Conservation (phyloP, 2,797 vertebrate species). For the Phyllotis vaccarum region DNA sequence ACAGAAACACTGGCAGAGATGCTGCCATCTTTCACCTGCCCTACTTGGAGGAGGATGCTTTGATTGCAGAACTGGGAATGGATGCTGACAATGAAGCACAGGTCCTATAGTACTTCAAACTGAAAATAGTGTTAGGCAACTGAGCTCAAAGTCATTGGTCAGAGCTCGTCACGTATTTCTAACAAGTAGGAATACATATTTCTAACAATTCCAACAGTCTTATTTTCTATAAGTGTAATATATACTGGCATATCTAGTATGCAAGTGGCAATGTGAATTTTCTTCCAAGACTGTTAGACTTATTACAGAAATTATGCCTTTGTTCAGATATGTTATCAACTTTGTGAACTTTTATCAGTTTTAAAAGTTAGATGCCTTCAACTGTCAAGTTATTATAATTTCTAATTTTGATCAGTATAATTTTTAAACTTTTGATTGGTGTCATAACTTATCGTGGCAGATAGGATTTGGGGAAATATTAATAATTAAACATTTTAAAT, state of each 20-base stretch:
- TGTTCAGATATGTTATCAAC: slow-evolving; percentile 71
- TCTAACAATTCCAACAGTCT: neutral
- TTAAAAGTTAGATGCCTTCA: slow-evolving; percentile 79
- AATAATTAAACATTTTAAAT: slow-evolving; percentile 85
- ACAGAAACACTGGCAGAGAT: neutral
- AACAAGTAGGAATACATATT: neutral
- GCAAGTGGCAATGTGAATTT: neutral
- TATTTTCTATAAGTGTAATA: neutral
- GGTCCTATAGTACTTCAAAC: neutral
- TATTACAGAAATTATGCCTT: slow-evolving; percentile 47
- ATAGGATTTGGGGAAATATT: slow-evolving; percentile 85
- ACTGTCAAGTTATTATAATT: slow-evolving; percentile 83
- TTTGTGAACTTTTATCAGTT: slow-evolving; percentile 83
- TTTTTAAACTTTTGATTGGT: slow-evolving; percentile 86
- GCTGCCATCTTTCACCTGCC: neutral
- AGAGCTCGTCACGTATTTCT: neutral
- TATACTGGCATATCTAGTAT: neutral
- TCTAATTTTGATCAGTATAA: slow-evolving; percentile 85
- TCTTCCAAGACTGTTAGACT: slow-evolving; percentile 22
- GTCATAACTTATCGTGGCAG: slow-evolving; percentile 77
- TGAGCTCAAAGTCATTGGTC: neutral
- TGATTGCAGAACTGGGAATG: neutral
- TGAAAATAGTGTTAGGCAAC: neutral
- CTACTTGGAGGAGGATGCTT: neutral
- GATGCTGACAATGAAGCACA: neutral